These are phyloP conservation scores for Xenopus laevis DNA, from an alignment of 2,113 vertebrate genomes.

Conservation along the genomic window DNA sequence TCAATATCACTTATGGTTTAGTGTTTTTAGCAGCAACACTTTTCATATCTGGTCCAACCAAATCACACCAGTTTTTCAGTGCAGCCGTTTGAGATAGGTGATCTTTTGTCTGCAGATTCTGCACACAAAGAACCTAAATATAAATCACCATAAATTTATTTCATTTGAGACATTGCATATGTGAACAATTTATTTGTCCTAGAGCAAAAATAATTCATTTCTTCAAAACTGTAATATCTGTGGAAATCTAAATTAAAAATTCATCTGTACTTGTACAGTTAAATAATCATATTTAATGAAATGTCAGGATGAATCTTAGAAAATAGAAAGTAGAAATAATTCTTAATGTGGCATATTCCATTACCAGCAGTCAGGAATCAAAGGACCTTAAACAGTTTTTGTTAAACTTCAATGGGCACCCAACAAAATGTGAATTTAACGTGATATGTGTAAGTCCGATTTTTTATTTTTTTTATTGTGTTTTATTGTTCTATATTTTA, in stretches of 20 bases:
- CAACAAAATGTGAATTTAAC: neutral
- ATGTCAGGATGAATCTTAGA: constrained; percentile 81
- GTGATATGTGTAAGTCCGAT: too few species aligned
- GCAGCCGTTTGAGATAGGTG: too few species aligned
- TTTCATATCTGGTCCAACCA: too few species aligned
- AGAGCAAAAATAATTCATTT: constrained; percentile 79
- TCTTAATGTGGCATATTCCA: constrained; percentile 72
- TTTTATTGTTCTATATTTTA: too few species aligned
- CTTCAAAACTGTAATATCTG: constrained; percentile 78
- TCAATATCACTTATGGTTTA: too few species aligned
- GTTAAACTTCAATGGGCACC: constrained; percentile 21
- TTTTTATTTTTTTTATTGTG: too few species aligned
- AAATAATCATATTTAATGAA: constrained; percentile 87
- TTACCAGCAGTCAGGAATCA: constrained; percentile 59
- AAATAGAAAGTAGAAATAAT: constrained; percentile 79
- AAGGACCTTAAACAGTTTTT: constrained; percentile 26
- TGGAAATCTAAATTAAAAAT: constrained; percentile 84
- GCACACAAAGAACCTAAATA: constrained; percentile 42
- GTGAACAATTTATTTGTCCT: constrained; percentile 80
- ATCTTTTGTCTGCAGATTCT: too few species aligned
- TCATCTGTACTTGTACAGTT: constrained; percentile 85
- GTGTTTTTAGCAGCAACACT: too few species aligned
- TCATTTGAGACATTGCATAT: constrained; percentile 68
- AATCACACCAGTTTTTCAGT: too few species aligned
- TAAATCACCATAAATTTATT: constrained; percentile 72